These are phyloP conservation scores for Nylanderia fulva DNA, from an alignment of 1,140 invertebrate genomes.

Conservation along the genomic window DNA sequence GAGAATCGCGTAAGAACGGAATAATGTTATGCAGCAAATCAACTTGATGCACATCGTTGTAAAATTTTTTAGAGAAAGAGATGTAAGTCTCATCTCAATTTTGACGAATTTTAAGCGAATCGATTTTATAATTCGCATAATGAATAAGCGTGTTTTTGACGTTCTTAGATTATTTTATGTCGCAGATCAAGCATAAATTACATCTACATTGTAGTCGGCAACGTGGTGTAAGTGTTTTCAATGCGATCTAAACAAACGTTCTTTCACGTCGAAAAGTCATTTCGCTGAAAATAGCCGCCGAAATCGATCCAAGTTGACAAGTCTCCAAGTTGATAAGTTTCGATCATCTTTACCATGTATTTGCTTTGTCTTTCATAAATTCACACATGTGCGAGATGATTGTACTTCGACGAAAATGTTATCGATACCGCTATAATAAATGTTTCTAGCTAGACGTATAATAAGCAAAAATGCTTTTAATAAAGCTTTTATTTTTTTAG, in stretches of 20 bases:
- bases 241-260: slow-evolving; percentile 57
- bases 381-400: slow-evolving; percentile 15
- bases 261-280: slow-evolving; percentile 29
- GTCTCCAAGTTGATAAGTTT: slow-evolving; percentile 23
- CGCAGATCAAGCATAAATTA: slow-evolving; percentile 36
- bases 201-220: slow-evolving; percentile 50
- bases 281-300: slow-evolving; percentile 24
- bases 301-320: too few species aligned
- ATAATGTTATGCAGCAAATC: slow-evolving; percentile 10
- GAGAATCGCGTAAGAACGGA: slow-evolving; percentile 34
- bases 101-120: neutral
- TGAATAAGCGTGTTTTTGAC: neutral
- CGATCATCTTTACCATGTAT: neutral
- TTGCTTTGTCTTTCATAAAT: neutral
- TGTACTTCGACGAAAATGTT: neutral
- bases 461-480: neutral
- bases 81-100: neutral
- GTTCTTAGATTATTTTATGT: slow-evolving; percentile 4
- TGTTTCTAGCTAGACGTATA: neutral
- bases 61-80: slow-evolving; percentile 1
- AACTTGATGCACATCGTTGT: slow-evolving; percentile 40
- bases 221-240: slow-evolving; percentile 65
- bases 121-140: neutral
- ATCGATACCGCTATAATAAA: neutral
- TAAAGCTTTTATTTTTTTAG: neutral